Evolutionary conservation across 35 echinoderm and acorn worm genomes (phyloP), one percentile per base, ranked within the genome.

Genomic region (Anneissia japonica): DNA sequence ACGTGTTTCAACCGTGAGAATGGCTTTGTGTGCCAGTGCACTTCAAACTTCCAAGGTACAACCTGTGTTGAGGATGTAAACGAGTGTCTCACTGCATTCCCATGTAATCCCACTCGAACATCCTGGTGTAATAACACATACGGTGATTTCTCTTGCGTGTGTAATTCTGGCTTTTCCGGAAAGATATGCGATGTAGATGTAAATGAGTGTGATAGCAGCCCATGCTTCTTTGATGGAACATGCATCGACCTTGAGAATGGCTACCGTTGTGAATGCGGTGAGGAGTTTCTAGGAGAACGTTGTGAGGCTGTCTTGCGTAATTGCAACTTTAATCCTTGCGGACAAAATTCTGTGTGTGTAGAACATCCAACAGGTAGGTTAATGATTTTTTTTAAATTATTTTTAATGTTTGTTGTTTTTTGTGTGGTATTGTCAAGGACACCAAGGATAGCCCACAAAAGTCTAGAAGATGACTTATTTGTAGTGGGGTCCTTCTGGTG

Each of bases 251-350:
- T 79, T 38, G 84, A 82, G 10, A 92, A 91, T 16, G 86, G 86
- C 28, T 99, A 94, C 56, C 41, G n/a, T 23, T 99, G 96, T 83
- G 41, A 86, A 6, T 99, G 96, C 77, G 46, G 38, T 0, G 82
- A 87, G 38, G 89, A 88, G 14, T 99, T 99, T 75, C 79, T 99
- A 12, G 96, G 96, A 45, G 83, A 76, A 33, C 81, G 86, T 0
- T 99, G 96, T 75, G 92, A 99, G 87, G 96, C 96, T 55, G 83
- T 99, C 17, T 55, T 99, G 19, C 85, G 96, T 41, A 83, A 88
- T 74, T 99, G 96, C 89, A 93, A 93, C 75, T 99, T 93, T 51
- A 99, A 99, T 74, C 96, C 92, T 11, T 99, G 96, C 40, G 92
- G 96, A 35, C 81, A 31, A 12, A 83, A 99, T 64, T 91, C 96